Evolutionary conservation across 2,888 invertebrate genomes (phyloP), one percentile per base, ranked within the genome.

Genomic region (Silvanus unidentatus): DNA sequence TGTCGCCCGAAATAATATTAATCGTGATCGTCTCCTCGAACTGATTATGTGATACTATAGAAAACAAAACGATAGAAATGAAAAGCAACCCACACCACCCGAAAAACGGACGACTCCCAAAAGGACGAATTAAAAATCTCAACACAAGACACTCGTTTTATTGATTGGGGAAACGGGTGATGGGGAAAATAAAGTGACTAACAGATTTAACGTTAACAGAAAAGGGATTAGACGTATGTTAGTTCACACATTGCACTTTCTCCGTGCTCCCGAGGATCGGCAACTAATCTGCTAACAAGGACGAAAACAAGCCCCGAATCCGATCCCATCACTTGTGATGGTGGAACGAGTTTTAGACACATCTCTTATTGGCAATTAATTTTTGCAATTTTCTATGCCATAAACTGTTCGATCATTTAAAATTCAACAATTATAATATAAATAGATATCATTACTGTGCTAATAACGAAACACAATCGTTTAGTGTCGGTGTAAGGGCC

Each of bases 361-460:
- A 22, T 22, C 22, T 5, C 22, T 5, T 8, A 22, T 5, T 22
- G 22, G 4, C 3, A 22, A 8, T 22, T 22, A 3, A 5, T 22
- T 22, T 5, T 3, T 32, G 6, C 45, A 63, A 66, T 69, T 69
- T 70, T 70, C 69, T 66, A 61, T 64, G 59, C 63, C 68, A 68
- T 69, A 70, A 70, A 69, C 58, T 59, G 58, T 58, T 48, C 54
- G 50, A 45, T 52, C 68, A 68, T 71, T 68, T 66, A 64, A 68
- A 71, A 72, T 71, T 70, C 69, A 60, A 64, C 70, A 71, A 72
- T 72, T 72, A 72, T 71, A 72, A 72, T 71, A 72, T 71, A 72
- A 72, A 72, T 72, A 70, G 72, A 70, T 64, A 66, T 70, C 69
- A 71, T 72, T 72, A 72, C 66, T 57, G 60, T 65, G 67, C 68